Evolutionary conservation across 2,888 invertebrate species (phyloP).

Genomic region (Pristionchus japonicus): DNA sequence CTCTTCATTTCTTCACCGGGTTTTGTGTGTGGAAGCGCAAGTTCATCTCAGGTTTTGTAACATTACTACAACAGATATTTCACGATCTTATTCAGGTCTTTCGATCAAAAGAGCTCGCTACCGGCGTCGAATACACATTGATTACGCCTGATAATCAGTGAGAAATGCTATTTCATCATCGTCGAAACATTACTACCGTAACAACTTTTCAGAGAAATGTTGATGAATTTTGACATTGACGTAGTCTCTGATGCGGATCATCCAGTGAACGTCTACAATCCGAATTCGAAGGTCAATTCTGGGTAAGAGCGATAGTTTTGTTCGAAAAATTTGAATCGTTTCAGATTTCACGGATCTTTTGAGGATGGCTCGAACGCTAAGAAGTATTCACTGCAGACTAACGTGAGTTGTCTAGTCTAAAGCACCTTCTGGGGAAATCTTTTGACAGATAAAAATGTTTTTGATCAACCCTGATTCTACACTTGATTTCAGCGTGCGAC

Average conservation of each 20-base stretch:
- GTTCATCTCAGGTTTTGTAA: not conserved
- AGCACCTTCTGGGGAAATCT: no score
- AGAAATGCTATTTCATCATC: no score
- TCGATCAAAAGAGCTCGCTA: not conserved
- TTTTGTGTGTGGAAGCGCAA: not conserved
- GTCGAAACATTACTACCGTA: no score
- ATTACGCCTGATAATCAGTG: not conserved
- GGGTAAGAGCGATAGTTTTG: no score
- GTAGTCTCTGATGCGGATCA: not conserved
- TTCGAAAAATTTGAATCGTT: not conserved
- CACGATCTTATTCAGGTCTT: not conserved
- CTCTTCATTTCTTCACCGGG: not conserved
- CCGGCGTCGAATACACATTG: not conserved
- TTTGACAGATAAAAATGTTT: no score
- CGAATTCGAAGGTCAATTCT: no score
- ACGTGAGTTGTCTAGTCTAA: not conserved
- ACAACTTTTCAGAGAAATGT: not conserved
- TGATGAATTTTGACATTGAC: not conserved
- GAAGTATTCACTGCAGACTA: not conserved
- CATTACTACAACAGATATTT: no score
- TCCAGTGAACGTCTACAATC: not conserved
- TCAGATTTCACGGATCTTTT: not conserved
- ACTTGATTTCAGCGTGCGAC: not conserved
- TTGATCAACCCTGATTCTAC: accelerated
- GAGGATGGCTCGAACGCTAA: not conserved